Conservation (phyloP, 2,113 vertebrate species). For the Platysteira castanea region DNA sequence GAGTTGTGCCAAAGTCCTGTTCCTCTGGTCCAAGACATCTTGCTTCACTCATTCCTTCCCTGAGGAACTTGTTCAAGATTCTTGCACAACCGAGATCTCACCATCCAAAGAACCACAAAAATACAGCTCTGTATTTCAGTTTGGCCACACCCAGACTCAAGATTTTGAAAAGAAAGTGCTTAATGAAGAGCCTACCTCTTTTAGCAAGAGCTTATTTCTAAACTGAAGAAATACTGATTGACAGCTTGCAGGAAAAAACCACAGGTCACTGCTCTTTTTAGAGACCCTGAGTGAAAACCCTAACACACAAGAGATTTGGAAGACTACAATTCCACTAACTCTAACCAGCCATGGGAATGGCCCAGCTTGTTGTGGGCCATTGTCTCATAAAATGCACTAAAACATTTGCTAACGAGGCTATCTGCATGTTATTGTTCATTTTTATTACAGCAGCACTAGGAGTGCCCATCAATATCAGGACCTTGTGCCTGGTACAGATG, state of each 20-base stretch:
- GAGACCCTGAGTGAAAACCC: not conserved
- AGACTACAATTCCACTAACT: not conserved
- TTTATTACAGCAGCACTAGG: not conserved
- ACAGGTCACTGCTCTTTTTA: not conserved
- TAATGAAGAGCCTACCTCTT: not conserved
- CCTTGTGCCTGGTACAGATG: not conserved
- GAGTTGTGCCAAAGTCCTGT: not conserved
- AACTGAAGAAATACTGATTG: not conserved
- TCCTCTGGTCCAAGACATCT: conserved; percentile 19
- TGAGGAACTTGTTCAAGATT: conserved; percentile 11
- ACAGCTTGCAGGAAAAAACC: not conserved
- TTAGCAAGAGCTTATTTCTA: not conserved
- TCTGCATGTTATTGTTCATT: not conserved
- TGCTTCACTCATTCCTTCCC: conserved; percentile 23
- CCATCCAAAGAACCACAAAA: conserved; percentile 12
- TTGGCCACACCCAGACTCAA: not conserved
- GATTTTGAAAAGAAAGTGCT: not conserved
- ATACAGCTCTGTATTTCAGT: not conserved
- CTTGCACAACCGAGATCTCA: conserved; percentile 37
- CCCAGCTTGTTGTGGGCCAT: not conserved
- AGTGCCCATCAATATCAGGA: not conserved
- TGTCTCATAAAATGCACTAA: not conserved
- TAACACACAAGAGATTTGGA: not conserved
- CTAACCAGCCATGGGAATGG: not conserved
- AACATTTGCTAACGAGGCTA: not conserved